Base-by-base conservation (phyloP, 2,888 invertebrate genomes). In the Polydrusus tereticollis region DNA sequence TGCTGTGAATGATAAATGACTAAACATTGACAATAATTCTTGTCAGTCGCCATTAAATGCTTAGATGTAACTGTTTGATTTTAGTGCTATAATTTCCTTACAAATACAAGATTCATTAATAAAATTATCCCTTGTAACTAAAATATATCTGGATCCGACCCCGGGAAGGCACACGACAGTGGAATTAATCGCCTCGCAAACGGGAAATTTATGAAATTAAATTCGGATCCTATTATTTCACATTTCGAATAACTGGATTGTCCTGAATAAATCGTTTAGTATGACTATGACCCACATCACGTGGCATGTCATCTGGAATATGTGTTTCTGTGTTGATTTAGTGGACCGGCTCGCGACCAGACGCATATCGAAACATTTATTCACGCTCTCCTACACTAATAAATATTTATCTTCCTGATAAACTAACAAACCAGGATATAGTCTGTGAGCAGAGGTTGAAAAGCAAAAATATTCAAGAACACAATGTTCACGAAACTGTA, bases 401-500 rank as follows among this genome's bases (percentile, higher is more conserved):
- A 63, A 63, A 63, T 69, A 43, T 69, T 69, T 69, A 69, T 63
- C 64, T 69, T 64, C 47, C 58, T 33, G 63, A 57, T 57, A 58
- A 47, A 64, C 36, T 50, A 62, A 62, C 69, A 69, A 69, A 69
- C 50, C 5, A n/a, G n/a, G 16, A n/a, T 18, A 16, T 69, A 69
- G 55, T 69, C 29, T 26, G 57, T 10, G 20, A 18, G 55, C 57
- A 41, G 14, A n/a, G 16, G 16, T 41, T 6, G 36, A 10, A 36
- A 36, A 8, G 10, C 10, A 2, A 5, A 29, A 29, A 29, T 4
- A 29, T 4, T 4, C 5, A 7, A 29, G 4, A 29, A 29, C 4
- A 29, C 29, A 29, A 29, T 29, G 29, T 29, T 29, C 29, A 29
- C 29, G 7, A 29, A 29, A 29, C n/a, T n/a, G n/a, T n/a, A n/a